These are phyloP conservation scores for Chunga burmeisteri DNA, from an alignment of 2,113 vertebrate species.

Conservation along the genomic window DNA sequence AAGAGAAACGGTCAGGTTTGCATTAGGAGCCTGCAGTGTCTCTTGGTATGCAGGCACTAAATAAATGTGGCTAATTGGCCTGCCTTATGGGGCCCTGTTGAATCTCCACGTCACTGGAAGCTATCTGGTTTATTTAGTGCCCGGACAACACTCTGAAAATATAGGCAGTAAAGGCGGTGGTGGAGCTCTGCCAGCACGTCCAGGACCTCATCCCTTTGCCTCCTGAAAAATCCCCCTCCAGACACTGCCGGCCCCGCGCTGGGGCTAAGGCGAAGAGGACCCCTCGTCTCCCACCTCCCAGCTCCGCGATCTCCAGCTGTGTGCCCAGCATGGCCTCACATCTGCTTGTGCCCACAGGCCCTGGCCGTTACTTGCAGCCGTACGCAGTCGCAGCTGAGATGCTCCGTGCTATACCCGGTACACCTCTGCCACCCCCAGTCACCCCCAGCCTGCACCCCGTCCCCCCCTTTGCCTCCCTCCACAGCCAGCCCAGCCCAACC, in stretches of 20 bases:
- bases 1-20: background rate
- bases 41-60: background rate
- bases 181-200: background rate
- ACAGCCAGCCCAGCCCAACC: background rate
- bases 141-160: background rate
- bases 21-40: background rate
- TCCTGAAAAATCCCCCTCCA: background rate
- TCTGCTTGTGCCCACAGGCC: background rate
- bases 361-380: accelerated
- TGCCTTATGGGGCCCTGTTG: background rate
- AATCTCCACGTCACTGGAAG: background rate
- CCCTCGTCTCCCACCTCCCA: background rate
- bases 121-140: background rate
- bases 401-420: too few relatives aligned
- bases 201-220: background rate
- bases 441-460: accelerated
- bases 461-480: accelerated
- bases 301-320: background rate
- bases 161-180: background rate
- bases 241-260: background rate
- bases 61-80: background rate
- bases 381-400: background rate
- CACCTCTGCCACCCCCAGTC: background rate
- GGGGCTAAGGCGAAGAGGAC: background rate
- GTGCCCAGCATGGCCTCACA: background rate